phyloP scores from a whole-genome alignment of 2,797 vertebrate genomes.

The Rhinichthys osculus region DNA sequence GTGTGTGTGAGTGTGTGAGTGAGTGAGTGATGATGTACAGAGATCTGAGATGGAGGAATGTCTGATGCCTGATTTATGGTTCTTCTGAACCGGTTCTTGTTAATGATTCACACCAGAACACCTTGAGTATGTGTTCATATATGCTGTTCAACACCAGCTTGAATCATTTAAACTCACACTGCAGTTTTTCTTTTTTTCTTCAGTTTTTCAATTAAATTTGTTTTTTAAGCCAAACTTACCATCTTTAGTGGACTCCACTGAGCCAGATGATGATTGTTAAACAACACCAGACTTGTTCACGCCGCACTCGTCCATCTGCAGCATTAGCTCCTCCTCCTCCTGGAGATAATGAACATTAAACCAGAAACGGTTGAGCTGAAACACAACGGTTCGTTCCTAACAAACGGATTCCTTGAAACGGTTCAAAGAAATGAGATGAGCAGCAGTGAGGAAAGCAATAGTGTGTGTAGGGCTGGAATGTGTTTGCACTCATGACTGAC shows the following conservation, averaged over 20 bases:
- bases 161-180: background rate
- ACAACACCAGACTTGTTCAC: background rate
- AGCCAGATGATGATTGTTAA: background rate
- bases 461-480: background rate
- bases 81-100: background rate
- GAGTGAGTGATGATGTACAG: background rate
- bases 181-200: background rate
- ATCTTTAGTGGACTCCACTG: background rate
- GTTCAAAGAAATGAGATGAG: background rate
- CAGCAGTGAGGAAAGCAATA: background rate
- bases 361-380: background rate
- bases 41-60: background rate
- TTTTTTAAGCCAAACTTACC: background rate
- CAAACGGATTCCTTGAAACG: background rate
- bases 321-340: background rate
- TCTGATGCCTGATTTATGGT: background rate
- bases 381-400: background rate
- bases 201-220: background rate
- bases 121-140: background rate
- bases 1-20: no score
- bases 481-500: background rate
- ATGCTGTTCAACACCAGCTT: background rate
- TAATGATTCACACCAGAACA: background rate
- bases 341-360: no score
- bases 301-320: background rate